These are phyloP conservation scores for Carassius auratus DNA, from an alignment of 2,113 vertebrate species.

Conservation along the genomic window DNA sequence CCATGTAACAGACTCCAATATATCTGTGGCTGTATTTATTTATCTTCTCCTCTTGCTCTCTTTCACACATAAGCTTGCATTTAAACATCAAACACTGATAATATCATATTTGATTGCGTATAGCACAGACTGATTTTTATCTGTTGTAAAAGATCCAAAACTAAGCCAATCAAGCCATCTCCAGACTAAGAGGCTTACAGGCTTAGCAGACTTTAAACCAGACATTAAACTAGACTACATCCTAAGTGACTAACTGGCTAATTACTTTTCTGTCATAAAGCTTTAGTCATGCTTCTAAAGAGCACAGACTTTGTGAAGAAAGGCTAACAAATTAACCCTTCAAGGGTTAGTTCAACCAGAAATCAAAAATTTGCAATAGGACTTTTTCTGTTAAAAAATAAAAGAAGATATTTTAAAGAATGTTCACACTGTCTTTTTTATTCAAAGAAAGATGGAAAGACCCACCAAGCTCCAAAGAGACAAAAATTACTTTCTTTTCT, in stretches of 20 bases:
- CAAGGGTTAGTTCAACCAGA: not conserved
- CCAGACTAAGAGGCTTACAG: constrained; percentile 21
- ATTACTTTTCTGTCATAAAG: constrained; percentile 26
- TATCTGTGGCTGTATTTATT: not conserved
- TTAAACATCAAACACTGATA: constrained; percentile 4
- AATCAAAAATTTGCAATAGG: not conserved
- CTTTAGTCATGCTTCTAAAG: constrained; percentile 5
- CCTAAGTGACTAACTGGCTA: constrained; percentile 26
- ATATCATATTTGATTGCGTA: not conserved
- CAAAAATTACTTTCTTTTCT: no score
- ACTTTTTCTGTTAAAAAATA: not conserved
- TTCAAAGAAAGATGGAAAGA: not conserved
- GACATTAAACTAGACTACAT: constrained; percentile 30
- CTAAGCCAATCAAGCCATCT: constrained; percentile 24
- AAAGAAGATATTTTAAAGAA: not conserved
- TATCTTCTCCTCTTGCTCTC: not conserved
- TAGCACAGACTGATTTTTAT: constrained; percentile 15
- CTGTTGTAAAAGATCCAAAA: constrained; percentile 11
- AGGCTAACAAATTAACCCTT: not conserved
- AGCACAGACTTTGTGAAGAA: constrained; percentile 12
- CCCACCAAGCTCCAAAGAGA: not conserved
- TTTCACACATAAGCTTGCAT: not conserved
- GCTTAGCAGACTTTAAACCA: constrained; percentile 34
- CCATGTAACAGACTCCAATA: not conserved
- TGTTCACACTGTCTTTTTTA: no score